Conservation (phyloP, 2,797 vertebrate genomes). For the Stomatorhinus walkeri region DNA sequence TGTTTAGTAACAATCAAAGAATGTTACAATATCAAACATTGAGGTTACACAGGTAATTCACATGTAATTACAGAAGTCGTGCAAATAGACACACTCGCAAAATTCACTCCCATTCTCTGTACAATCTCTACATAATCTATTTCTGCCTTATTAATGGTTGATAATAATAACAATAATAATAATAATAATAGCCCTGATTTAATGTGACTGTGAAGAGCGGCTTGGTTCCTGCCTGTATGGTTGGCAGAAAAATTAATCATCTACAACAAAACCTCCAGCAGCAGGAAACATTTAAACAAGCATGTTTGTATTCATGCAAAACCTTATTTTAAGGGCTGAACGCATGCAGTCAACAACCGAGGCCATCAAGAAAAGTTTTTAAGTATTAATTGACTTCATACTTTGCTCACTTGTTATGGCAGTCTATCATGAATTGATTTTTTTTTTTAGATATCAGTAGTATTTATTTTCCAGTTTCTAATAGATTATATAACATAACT, state of each 20-base stretch:
- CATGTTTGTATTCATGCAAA: neutral
- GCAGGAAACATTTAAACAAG: neutral
- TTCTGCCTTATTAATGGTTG: constrained; percentile 18
- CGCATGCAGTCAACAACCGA: neutral
- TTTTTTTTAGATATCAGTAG: neutral
- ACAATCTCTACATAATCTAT: constrained; percentile 36
- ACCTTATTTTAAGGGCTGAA: neutral
- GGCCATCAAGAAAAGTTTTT: neutral
- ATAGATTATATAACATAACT: neutral
- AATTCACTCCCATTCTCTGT: neutral
- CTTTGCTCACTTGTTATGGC: neutral
- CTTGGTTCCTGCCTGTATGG: neutral
- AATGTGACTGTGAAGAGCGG: neutral
- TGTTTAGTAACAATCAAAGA: neutral
- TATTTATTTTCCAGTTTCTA: neutral
- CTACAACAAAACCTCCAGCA: neutral
- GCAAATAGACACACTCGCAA: neutral
- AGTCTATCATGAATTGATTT: neutral
- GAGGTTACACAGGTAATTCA: neutral
- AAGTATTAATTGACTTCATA: neutral
- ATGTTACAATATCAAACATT: neutral
- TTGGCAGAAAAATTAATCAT: neutral
- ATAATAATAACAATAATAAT: neutral
- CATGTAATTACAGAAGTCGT: neutral
- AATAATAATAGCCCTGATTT: neutral